Base-by-base conservation (phyloP, 2,888 invertebrate genomes). In the Tetranychus truncatus region DNA sequence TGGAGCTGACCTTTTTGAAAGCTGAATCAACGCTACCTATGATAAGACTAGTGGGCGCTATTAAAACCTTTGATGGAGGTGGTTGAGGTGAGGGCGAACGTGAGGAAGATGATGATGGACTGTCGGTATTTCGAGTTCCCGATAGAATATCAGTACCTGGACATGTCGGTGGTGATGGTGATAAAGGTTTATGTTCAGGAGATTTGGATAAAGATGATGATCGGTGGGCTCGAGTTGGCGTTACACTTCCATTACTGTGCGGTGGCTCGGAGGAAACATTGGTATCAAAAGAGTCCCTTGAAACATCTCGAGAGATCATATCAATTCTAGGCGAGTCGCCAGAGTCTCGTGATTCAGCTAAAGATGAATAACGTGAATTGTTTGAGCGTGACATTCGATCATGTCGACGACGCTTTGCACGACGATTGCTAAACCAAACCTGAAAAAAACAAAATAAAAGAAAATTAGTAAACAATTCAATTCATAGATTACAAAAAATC, bases 351-450 rank as follows among this genome's bases (percentile, higher is more conserved):
- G 75, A 74, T 45, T 45, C 65, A 71, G 7, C 46, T 15, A 73
- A 44, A 72, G 73, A 74, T n/a, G 76, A 76, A 66, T 74, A 77
- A 66, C 76, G 74, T n/a, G 76, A 76, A 67, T 66, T 72, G 72
- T 76, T 73, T 6, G 75, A 73, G 71, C 76, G 74, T 4, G 77
- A 76, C 91, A 93, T 92, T 84, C 93, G 90, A 85, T 94, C 93
- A 85, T 94, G 93, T 83, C 94, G 91, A 85, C 94, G 89, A 93
- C 93, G 94, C 88, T 94, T 94, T 86, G 94, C 94, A 87, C 94
- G 90, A 90, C 94, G 92, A 90, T 94, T 94, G 88, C 93, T 94
- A 91, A 94, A 94, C 94, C 94, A 94, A 89, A 94, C 94, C 94
- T 94, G 45, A 20, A 69, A 69, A n/a, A 20, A 11, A 69, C 6